Evolutionary conservation across 1,140 invertebrate species (phyloP).

Genomic region (Papilio polyxenes): DNA sequence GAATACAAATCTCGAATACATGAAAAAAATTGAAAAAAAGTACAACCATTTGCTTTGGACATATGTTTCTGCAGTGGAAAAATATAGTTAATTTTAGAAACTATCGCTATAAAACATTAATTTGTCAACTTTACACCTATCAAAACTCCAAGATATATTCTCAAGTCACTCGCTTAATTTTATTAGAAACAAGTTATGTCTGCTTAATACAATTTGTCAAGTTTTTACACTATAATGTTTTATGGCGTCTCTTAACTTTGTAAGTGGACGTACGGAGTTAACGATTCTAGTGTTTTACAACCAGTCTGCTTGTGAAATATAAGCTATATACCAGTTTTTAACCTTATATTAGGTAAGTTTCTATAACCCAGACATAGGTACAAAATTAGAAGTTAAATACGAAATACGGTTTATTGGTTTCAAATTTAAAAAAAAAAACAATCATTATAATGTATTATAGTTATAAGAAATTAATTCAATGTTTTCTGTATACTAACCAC

Average conservation of each 20-base stretch:
- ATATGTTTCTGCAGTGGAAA: too few relatives aligned
- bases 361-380: background rate
- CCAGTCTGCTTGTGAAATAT: background rate
- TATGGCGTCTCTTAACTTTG: constrained; percentile 8
- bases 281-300: background rate
- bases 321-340: background rate
- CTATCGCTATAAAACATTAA: too few relatives aligned
- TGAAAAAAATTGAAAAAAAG: too few relatives aligned
- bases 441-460: too few relatives aligned
- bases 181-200: background rate
- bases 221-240: constrained; percentile 31
- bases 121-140: background rate
- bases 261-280: background rate
- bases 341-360: background rate
- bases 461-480: too few relatives aligned
- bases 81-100: too few relatives aligned
- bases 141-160: background rate
- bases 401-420: too few relatives aligned
- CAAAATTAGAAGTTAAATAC: too few relatives aligned
- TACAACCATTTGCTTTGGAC: too few relatives aligned
- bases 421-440: too few relatives aligned
- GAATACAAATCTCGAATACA: too few relatives aligned
- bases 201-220: constrained; percentile 27
- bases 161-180: constrained; percentile 10
- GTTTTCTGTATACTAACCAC: background rate